Evolutionary conservation across 2,888 invertebrate genomes (phyloP), one percentile per base, ranked within the genome.

Genomic region (Ichneumon xanthorius): DNA sequence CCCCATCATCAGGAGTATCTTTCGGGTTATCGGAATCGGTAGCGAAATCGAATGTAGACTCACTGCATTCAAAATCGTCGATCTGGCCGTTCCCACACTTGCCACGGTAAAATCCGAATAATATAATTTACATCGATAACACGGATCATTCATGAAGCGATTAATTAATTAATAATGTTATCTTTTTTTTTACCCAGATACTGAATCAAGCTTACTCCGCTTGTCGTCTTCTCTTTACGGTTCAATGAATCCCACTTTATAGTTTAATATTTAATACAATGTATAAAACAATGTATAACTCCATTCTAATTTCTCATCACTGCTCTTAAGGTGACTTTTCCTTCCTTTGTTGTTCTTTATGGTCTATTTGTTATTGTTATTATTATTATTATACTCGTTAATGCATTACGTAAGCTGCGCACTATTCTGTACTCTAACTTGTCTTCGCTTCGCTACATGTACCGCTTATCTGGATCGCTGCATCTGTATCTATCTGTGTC

Each of bases 171-270:
- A 11, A n/a, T 11, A 50, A 50, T 55, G 6, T 19, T 5, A n/a
- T 33, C 65, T 68, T 22, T 70, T 70, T 22, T 22, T 19, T 22
- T 37, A 86, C 86, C 45, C 71, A 90, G 90, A 90, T 90, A n/a
- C 68, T 90, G 9, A 89, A 89, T 71, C 88, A 90, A 75, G 87
- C 90, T 0, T 90, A 90, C 65, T 87, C 90, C 4, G 80, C 83
- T 16, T 86, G 87, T 30, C 58, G 90, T 22, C 75, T 90, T 9
- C 79, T 89, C 1, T 22, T 77, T 26, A 67, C 40, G 26, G 40
- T 67, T 19, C 16, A 50, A 70, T 70, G n/a, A 70, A 30, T 50
- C 30, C 6, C 16, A 1, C 11, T 4, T 48, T 26, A 30, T 7
- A 6, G 16, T 48, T 6, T 5, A 22, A 53, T 14, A 48, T 68